These are phyloP conservation scores for Saccopteryx bilineata DNA, from an alignment of 2,113 vertebrate species.

Conservation along the genomic window DNA sequence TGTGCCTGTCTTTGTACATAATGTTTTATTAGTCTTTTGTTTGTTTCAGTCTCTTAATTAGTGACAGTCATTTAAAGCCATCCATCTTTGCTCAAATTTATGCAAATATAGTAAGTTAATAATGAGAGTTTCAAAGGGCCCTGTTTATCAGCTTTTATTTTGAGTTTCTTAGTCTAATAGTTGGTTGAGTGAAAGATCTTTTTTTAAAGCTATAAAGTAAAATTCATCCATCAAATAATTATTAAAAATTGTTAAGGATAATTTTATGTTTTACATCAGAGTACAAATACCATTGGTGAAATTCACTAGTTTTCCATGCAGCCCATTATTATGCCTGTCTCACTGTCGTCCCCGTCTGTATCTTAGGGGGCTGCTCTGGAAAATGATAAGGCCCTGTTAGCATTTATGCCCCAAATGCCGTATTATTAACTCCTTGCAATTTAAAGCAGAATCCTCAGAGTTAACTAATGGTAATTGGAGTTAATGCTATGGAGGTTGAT, in stretches of 20 bases:
- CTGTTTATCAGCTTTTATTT: constrained; percentile 76
- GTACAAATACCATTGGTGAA: background rate
- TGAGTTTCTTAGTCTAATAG: constrained; percentile 72
- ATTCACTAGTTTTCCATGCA: background rate
- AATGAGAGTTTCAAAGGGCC: constrained; percentile 71
- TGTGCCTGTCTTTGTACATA: constrained; percentile 81
- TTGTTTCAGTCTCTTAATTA: constrained; percentile 87
- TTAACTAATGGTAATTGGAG: constrained; percentile 70
- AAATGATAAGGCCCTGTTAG: background rate
- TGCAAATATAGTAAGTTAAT: constrained; percentile 86
- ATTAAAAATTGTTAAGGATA: constrained; percentile 46
- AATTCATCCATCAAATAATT: constrained; percentile 40
- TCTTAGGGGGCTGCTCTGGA: background rate
- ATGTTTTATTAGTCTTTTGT: constrained; percentile 85
- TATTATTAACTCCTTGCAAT: constrained; percentile 61
- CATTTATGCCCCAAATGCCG: background rate
- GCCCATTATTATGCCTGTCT: background rate
- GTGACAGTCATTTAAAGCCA: constrained; percentile 84
- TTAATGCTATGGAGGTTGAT: constrained; percentile 69
- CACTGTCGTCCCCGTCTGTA: background rate
- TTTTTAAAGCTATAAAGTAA: constrained; percentile 42
- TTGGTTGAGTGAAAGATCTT: constrained; percentile 62
- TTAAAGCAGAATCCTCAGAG: constrained; percentile 60
- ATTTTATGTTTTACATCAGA: constrained; percentile 16
- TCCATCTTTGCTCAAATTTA: constrained; percentile 85